A percentile compares a stretch with the other conserved stretches of the same genome.
Evolutionary conservation across 2,797 vertebrate genomes (phyloP).

Genomic region (Diceros bicornis): DNA sequence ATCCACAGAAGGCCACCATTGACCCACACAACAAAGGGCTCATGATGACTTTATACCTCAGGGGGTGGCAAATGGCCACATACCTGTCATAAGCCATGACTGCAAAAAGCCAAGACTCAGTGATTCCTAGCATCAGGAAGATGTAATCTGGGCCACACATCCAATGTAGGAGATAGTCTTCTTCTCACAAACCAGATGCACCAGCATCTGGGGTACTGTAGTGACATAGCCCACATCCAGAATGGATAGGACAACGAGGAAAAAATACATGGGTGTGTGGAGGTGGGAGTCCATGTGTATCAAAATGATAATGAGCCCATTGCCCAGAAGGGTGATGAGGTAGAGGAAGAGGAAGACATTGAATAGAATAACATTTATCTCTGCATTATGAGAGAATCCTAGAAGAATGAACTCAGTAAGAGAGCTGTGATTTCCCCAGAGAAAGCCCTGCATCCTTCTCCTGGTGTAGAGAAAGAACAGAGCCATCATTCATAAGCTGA

Average conservation of each 20-base stretch:
- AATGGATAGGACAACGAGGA: conserved; percentile 82
- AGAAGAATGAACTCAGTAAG: conserved; percentile 76
- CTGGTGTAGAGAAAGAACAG: conserved; percentile 28
- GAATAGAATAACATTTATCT: conserved; percentile 72
- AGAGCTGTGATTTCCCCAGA: conserved; percentile 59
- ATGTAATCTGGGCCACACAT: conserved; percentile 84
- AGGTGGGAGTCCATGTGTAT: conserved; percentile 68
- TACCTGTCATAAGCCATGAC: conserved; percentile 85
- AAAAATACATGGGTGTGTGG: conserved; percentile 86
- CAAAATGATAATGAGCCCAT: conserved; percentile 78
- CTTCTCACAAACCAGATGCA: conserved; percentile 73
- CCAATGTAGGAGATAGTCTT: conserved; percentile 80
- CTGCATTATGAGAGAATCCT: conserved; percentile 69
- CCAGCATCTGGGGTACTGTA: conserved; percentile 83
- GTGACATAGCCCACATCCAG: conserved; percentile 83
- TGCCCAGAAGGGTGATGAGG: conserved; percentile 80
- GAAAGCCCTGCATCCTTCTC: conserved; percentile 55
- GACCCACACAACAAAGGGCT: conserved; percentile 70
- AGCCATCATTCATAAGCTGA: conserved; percentile 1
- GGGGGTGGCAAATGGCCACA: conserved; percentile 84
- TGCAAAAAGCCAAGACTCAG: conserved; percentile 83
- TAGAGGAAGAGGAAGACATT: conserved; percentile 76
- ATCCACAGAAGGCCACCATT: conserved; percentile 78
- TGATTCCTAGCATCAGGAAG: conserved; percentile 83
- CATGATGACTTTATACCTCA: conserved; percentile 82